Percentiles rank a stretch among this genome's conserved stretches.
Evolutionary conservation across 1,140 invertebrate species (phyloP).

Genomic region (Zaprionus ornatus): DNA sequence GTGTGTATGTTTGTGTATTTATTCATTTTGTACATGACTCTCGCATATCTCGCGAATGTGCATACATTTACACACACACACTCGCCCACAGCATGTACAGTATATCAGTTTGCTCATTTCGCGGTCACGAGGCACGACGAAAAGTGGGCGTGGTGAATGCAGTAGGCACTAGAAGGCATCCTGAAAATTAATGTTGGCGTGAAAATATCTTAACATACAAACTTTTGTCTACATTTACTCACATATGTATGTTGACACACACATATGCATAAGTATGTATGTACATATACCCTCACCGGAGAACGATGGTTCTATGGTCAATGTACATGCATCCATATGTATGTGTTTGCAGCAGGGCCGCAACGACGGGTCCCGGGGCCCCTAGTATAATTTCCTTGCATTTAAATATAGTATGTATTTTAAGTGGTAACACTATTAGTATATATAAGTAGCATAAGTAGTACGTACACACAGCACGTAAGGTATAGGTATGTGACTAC

Average conservation of each 20-base stretch:
- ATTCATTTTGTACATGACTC: conserved; percentile 10
- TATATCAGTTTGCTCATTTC: conserved; percentile 39
- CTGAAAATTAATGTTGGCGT: not conserved
- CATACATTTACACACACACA: conserved; percentile 6
- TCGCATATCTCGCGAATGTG: not conserved
- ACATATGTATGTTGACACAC: not conserved
- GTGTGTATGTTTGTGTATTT: not conserved
- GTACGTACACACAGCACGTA: no score
- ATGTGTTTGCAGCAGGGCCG: no score
- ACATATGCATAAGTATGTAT: no score
- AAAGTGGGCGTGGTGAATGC: conserved; percentile 2
- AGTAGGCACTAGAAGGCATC: not conserved
- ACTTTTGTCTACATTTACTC: not conserved
- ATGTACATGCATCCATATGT: no score
- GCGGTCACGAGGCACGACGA: conserved; percentile 12
- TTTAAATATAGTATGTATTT: no score
- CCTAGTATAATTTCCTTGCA: no score
- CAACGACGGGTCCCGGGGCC: no score
- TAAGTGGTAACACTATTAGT: no score
- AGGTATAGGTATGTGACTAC: no score
- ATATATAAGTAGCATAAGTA: no score
- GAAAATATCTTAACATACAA: not conserved
- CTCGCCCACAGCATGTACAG: not conserved
- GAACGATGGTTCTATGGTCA: no score
- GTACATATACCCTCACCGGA: no score